These are phyloP conservation scores for Cynocephalus volans DNA, from an alignment of 2,113 vertebrate genomes.

Conservation along the genomic window DNA sequence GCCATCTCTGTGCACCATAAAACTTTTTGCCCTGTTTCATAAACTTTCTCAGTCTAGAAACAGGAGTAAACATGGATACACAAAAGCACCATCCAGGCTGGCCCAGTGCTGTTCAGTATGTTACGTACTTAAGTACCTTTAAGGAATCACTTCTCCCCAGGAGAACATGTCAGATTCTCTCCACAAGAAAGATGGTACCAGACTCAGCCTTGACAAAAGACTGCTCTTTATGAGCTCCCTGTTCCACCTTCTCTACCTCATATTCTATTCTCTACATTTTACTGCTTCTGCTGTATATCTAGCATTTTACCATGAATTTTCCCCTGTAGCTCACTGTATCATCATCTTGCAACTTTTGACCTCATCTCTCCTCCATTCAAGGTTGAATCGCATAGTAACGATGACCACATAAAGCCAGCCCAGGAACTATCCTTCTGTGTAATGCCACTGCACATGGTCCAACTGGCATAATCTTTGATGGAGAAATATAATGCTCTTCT, in stretches of 20 bases:
- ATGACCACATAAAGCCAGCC: background rate
- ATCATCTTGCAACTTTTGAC: conserved; percentile 21
- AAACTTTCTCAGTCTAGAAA: conserved; percentile 40
- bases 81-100: background rate
- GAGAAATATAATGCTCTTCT: background rate
- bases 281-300: background rate
- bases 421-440: background rate
- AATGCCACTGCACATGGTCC: background rate
- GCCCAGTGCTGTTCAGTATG: background rate
- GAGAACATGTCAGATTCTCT: conserved; percentile 2
- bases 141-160: background rate
- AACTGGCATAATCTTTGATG: background rate
- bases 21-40: background rate
- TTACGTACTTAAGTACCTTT: background rate
- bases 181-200: background rate
- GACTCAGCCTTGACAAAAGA: background rate
- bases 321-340: background rate
- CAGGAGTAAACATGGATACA: background rate
- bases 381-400: background rate
- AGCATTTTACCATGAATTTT: background rate
- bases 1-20: background rate
- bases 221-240: background rate
- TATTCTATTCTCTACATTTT: background rate
- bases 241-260: background rate
- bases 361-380: background rate